A percentile compares a stretch with the other conserved stretches of the same genome.
Evolutionary conservation across 2,113 vertebrate species (phyloP).

Genomic region (Lophura nycthemera): DNA sequence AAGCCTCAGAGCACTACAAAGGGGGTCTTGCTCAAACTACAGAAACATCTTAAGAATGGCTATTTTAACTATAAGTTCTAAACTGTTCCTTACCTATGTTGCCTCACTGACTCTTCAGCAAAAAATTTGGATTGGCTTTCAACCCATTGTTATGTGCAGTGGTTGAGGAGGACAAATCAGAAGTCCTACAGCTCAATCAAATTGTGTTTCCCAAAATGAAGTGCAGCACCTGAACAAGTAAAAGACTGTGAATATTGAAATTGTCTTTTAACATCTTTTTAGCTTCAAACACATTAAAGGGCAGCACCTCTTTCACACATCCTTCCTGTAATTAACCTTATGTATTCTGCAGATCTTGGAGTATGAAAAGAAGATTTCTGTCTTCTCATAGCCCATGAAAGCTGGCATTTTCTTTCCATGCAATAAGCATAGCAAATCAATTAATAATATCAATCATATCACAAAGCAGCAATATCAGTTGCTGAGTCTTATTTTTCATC

Average conservation of each 20-base stretch:
- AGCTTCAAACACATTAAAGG: neutral
- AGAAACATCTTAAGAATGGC: neutral
- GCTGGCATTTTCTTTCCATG: neutral
- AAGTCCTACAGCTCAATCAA: neutral
- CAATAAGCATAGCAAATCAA: neutral
- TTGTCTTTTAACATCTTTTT: neutral
- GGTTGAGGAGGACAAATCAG: neutral
- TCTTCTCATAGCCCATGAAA: neutral
- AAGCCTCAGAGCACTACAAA: neutral
- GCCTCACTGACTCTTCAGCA: neutral
- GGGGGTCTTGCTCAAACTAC: neutral
- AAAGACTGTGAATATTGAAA: neutral
- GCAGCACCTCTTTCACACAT: neutral
- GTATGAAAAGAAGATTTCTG: neutral
- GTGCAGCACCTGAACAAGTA: neutral
- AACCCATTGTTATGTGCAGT: neutral
- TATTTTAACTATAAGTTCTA: neutral
- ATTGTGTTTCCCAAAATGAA: neutral
- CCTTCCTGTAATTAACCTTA: slow-evolving; percentile 4
- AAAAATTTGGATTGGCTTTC: neutral
- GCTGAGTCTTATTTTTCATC: neutral
- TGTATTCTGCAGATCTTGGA: neutral
- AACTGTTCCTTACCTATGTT: neutral
- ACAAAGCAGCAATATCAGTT: neutral
- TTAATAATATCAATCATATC: neutral